A percentile compares a stretch with the other conserved stretches of the same genome.
These are phyloP conservation scores for Wiebesia pumilae DNA, from an alignment of 1,140 invertebrate species.

Conservation along the genomic window DNA sequence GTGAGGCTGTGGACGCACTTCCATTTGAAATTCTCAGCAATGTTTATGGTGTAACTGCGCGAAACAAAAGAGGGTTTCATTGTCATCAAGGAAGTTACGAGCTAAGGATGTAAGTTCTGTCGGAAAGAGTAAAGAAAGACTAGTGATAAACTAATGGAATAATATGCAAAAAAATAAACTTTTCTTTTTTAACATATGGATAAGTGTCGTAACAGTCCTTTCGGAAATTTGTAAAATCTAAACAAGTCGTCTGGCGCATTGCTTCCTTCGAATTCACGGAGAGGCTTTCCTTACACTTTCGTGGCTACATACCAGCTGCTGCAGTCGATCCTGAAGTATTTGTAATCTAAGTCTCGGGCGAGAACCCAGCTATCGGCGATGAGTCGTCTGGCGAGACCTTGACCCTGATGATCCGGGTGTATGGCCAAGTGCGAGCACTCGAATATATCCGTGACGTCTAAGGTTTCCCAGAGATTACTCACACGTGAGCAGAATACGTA, in stretches of 20 bases:
- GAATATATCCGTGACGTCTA: constrained; percentile 66
- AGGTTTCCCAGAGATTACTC: constrained; percentile 67
- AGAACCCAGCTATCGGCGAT: constrained; percentile 68
- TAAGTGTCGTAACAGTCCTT: too few relatives aligned
- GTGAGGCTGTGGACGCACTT: constrained; percentile 57
- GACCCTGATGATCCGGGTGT: constrained; percentile 59
- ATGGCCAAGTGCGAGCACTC: constrained; percentile 72
- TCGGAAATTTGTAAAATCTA: too few relatives aligned
- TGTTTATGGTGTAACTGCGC: constrained; percentile 58
- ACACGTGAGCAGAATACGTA: constrained; percentile 65
- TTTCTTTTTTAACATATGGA: too few relatives aligned
- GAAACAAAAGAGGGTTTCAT: background rate
- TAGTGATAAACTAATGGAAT: too few relatives aligned
- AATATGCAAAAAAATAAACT: too few relatives aligned
- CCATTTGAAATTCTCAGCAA: constrained; percentile 60
- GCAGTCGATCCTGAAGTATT: constrained; percentile 70
- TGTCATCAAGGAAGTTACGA: too few relatives aligned
- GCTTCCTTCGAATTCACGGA: too few relatives aligned
- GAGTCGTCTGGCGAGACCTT: constrained; percentile 67
- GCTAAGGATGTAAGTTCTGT: too few relatives aligned
- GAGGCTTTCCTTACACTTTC: too few relatives aligned
- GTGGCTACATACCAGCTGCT: constrained; percentile 63
- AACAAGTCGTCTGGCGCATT: too few relatives aligned
- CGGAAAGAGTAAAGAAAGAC: too few relatives aligned
- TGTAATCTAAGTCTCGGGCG: constrained; percentile 68